These are phyloP conservation scores for Tanypteryx hageni DNA, from an alignment of 2,888 invertebrate genomes.

Conservation along the genomic window DNA sequence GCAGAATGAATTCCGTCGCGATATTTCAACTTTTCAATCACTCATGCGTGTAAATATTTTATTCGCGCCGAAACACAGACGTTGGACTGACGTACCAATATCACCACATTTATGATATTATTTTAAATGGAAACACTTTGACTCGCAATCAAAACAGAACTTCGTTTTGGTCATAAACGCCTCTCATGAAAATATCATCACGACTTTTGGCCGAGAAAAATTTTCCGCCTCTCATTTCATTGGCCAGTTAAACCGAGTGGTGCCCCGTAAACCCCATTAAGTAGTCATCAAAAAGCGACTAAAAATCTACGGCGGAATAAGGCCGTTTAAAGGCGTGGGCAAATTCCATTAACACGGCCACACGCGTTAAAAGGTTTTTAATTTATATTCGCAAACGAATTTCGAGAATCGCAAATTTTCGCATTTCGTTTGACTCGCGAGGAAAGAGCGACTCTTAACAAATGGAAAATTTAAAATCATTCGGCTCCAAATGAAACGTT, in stretches of 20 bases:
- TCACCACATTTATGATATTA: neutral
- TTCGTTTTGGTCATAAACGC: neutral
- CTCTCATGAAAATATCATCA: slow-evolving; percentile 20
- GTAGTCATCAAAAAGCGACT: neutral
- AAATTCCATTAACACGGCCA: neutral
- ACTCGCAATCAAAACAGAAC: neutral
- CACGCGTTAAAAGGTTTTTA: neutral
- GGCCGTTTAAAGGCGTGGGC: neutral
- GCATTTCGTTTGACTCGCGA: neutral
- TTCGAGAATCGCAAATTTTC: neutral
- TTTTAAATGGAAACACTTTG: neutral
- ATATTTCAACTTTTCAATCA: neutral
- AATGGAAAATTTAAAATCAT: neutral
- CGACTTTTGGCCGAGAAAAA: neutral
- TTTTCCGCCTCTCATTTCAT: neutral
- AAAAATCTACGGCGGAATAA: neutral
- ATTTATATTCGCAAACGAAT: slow-evolving; percentile 14
- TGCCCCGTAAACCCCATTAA: slow-evolving; percentile 14
- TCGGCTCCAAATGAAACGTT: no score
- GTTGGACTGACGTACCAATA: no score
- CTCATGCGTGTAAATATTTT: neutral
- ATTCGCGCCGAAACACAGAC: neutral
- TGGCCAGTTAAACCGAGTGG: neutral
- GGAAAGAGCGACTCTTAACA: neutral
- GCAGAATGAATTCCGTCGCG: no score